These are phyloP conservation scores for Anisognathus igniventris DNA, from an alignment of 2,797 vertebrate genomes.

Conservation along the genomic window DNA sequence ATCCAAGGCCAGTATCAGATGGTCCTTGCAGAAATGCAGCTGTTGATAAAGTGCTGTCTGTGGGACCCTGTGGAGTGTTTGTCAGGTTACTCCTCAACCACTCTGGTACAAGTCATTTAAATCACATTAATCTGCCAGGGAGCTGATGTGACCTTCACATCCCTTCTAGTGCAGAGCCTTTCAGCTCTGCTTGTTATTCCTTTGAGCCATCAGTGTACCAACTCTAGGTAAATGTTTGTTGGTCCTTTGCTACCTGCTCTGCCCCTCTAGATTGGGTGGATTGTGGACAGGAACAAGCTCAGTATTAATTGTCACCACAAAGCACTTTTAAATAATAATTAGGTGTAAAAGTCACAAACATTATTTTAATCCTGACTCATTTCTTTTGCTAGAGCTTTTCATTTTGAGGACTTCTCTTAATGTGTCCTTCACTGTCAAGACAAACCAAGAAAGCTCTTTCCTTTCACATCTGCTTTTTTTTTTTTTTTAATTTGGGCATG, in stretches of 20 bases:
- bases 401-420: neutral
- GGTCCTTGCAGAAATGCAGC: neutral
- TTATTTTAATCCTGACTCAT: neutral
- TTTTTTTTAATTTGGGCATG: neutral
- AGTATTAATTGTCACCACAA: neutral
- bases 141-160: conserved; percentile 1
- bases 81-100: neutral
- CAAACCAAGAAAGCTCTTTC: neutral
- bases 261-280: neutral
- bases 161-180: neutral
- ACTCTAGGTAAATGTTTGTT: neutral
- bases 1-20: neutral
- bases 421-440: neutral
- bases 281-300: neutral
- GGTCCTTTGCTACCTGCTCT: neutral
- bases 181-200: neutral
- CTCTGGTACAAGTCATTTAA: neutral
- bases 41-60: neutral
- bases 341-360: neutral
- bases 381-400: neutral
- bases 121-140: neutral
- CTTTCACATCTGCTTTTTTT: neutral
- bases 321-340: neutral
- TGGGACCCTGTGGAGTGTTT: neutral
- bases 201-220: neutral